phyloP scores from a whole-genome alignment of 2,888 invertebrate genomes.

The Tetanocera ferruginea region DNA sequence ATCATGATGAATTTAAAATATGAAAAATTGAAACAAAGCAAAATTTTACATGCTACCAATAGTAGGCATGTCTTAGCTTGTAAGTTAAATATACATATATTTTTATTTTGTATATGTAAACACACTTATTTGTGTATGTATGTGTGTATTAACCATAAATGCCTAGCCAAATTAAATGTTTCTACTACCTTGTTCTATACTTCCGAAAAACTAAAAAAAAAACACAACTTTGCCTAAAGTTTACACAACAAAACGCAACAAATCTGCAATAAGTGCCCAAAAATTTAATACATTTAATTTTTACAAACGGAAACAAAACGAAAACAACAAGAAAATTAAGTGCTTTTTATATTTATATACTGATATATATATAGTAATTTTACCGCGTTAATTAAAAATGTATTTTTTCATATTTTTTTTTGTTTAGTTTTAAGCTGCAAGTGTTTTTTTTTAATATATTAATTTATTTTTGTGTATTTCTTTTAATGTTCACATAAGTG shows the following conservation, averaged over 20 bases:
- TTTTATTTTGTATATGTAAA: background rate
- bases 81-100: background rate
- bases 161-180: constrained; percentile 46
- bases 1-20: background rate
- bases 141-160: constrained; percentile 25
- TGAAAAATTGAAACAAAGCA: background rate
- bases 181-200: constrained; percentile 15
- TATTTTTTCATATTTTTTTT: background rate
- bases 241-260: constrained; percentile 46
- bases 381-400: background rate
- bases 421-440: constrained; percentile 5
- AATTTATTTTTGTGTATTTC: background rate
- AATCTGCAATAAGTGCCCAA: constrained; percentile 52
- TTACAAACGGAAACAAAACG: constrained; percentile 28
- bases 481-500: constrained; percentile 19
- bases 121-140: background rate
- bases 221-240: constrained; percentile 27
- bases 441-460: constrained; percentile 27
- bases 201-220: constrained; percentile 19
- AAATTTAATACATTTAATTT: constrained; percentile 38
- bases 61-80: background rate
- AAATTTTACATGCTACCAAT: background rate
- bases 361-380: background rate
- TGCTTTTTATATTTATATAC: constrained; percentile 20
- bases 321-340: background rate